Evolutionary conservation across 2,797 vertebrate genomes (phyloP).

Genomic region (Morus bassanus): DNA sequence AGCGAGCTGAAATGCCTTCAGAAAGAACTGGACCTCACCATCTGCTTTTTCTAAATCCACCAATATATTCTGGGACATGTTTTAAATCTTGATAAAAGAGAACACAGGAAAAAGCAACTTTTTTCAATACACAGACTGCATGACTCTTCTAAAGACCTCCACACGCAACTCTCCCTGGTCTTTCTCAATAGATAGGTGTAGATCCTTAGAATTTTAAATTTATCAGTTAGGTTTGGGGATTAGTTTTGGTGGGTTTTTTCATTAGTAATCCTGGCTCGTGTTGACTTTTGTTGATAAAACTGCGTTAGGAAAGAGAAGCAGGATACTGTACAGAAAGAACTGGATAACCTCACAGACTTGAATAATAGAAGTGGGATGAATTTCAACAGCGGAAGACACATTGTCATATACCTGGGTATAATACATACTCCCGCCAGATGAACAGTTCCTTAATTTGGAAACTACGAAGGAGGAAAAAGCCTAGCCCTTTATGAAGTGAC

Average conservation of each 20-base stretch:
- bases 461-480: background rate
- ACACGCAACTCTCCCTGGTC: fast-evolving
- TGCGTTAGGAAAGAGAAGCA: background rate
- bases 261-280: background rate
- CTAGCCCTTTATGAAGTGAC: background rate
- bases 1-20: background rate
- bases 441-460: background rate
- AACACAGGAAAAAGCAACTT: background rate
- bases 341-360: background rate
- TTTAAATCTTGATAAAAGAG: background rate
- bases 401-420: background rate
- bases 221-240: background rate
- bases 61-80: background rate
- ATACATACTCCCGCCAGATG: background rate
- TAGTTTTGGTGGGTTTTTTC: background rate
- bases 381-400: background rate
- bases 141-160: background rate
- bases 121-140: background rate
- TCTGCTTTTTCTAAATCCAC: background rate
- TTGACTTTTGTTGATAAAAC: background rate
- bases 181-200: fast-evolving
- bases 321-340: background rate
- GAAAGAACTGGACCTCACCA: background rate
- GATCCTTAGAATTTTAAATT: background rate
- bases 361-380: background rate